Conservation (phyloP, 2,888 invertebrate species). For the Actias luna region DNA sequence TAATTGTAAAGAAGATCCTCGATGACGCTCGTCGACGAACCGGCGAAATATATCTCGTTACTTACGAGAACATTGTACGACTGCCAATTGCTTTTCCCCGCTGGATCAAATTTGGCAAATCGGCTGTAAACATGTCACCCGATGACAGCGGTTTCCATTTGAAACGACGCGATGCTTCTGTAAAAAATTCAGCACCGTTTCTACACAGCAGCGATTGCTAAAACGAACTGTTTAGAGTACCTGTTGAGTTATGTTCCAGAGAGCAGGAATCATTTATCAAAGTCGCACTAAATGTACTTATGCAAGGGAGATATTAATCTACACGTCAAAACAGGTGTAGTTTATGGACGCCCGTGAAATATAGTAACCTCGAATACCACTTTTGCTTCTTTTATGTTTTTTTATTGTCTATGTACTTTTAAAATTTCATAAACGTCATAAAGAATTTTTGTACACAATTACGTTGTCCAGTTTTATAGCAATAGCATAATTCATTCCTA, state of each 20-base stretch:
- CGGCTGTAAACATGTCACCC: conserved; percentile 47
- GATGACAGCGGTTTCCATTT: conserved; percentile 1
- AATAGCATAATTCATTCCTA: not conserved
- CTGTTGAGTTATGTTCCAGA: not conserved
- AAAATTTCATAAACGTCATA: not conserved
- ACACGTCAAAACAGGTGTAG: not conserved
- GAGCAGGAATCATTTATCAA: conserved; percentile 5
- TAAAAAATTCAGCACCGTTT: not conserved
- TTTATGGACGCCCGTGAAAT: not conserved
- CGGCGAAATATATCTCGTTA: conserved; percentile 31
- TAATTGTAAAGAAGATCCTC: conserved; percentile 45
- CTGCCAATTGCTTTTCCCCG: conserved; percentile 55
- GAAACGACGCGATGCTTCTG: not conserved
- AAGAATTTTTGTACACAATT: not conserved
- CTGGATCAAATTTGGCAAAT: conserved; percentile 32
- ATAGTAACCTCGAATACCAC: not conserved
- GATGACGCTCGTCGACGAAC: conserved; percentile 28
- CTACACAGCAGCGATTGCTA: not conserved
- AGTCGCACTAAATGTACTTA: not conserved
- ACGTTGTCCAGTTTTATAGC: not conserved
- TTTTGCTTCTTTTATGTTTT: not conserved
- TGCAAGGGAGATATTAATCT: conserved; percentile 7
- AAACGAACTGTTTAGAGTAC: not conserved
- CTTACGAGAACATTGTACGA: conserved; percentile 45
- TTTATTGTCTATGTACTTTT: not conserved